A percentile compares a stretch with the other conserved stretches of the same genome.
These are phyloP conservation scores for Daboia siamensis DNA, from an alignment of 2,113 vertebrate genomes.

Conservation along the genomic window DNA sequence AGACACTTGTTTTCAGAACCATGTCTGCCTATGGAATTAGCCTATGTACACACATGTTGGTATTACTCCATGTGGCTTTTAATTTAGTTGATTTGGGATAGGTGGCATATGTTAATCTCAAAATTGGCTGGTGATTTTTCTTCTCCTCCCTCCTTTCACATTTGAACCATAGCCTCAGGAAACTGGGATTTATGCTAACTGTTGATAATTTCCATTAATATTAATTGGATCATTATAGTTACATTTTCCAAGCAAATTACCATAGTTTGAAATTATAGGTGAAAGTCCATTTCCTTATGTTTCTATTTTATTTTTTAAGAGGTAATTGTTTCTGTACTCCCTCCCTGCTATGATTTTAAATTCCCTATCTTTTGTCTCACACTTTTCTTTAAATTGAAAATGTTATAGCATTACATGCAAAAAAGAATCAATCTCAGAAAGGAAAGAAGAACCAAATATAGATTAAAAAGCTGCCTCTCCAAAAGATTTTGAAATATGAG, in stretches of 20 bases:
- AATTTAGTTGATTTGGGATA: not conserved
- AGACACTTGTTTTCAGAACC: not conserved
- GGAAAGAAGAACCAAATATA: constrained; percentile 65
- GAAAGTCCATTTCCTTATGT: constrained; percentile 38
- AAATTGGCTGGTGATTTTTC: not conserved
- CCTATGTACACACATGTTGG: too few relatives aligned
- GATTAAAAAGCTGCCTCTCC: constrained; percentile 77
- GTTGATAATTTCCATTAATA: constrained; percentile 18
- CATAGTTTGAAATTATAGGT: constrained; percentile 42
- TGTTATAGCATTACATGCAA: constrained; percentile 73
- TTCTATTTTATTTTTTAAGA: constrained; percentile 45
- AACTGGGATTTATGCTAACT: not conserved
- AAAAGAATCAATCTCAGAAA: constrained; percentile 73
- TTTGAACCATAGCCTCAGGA: not conserved
- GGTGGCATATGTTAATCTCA: not conserved
- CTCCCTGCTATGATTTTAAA: constrained; percentile 61
- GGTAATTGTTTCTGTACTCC: constrained; percentile 63
- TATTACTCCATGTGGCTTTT: not conserved
- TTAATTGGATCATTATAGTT: constrained; percentile 46
- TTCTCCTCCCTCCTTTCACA: not conserved
- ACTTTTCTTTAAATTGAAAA: constrained; percentile 78
- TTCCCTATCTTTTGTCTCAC: constrained; percentile 65
- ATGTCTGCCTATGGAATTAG: not conserved
- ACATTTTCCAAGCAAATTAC: constrained; percentile 47
- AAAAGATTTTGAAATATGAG: constrained; percentile 73